phyloP scores from a whole-genome alignment of 2,888 invertebrate species.

The Fissipunctia ypsillon region DNA sequence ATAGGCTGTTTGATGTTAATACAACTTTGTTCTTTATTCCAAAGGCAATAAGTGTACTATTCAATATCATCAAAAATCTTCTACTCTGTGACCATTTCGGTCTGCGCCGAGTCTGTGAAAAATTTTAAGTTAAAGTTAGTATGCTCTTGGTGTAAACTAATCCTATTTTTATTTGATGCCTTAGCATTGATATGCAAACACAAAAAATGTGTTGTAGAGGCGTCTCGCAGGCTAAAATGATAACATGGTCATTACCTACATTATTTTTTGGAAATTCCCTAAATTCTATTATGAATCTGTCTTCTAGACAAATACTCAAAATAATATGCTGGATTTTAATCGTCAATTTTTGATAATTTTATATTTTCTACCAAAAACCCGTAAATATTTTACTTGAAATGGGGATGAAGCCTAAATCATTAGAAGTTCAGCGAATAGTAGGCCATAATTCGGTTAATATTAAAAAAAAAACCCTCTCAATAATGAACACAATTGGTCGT shows the following conservation, averaged over 20 bases:
- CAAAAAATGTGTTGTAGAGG: slow-evolving; percentile 25
- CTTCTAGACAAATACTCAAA: not conserved
- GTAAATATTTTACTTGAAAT: slow-evolving; percentile 3
- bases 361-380: slow-evolving; percentile 20
- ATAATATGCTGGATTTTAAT: not conserved
- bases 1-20: not conserved
- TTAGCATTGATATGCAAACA: slow-evolving; percentile 10
- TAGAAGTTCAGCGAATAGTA: not conserved
- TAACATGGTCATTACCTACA: not conserved
- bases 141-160: not conserved
- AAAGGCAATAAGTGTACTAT: not conserved
- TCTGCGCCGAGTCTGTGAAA: not conserved
- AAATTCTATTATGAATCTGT: not conserved
- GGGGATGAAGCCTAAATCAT: not conserved
- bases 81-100: not conserved
- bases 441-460: not conserved
- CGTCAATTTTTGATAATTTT: not conserved
- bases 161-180: slow-evolving; percentile 7
- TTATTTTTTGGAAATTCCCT: not conserved
- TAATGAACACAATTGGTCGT: slow-evolving; percentile 51
- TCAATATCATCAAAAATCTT: not conserved
- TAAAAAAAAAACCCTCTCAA: slow-evolving; percentile 16
- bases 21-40: not conserved
- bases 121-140: not conserved
- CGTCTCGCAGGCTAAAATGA: slow-evolving; percentile 36